Evolutionary conservation across 2,888 invertebrate species (phyloP), one percentile per base, ranked within the genome.

Genomic region (Lasioglossum figueresi): DNA sequence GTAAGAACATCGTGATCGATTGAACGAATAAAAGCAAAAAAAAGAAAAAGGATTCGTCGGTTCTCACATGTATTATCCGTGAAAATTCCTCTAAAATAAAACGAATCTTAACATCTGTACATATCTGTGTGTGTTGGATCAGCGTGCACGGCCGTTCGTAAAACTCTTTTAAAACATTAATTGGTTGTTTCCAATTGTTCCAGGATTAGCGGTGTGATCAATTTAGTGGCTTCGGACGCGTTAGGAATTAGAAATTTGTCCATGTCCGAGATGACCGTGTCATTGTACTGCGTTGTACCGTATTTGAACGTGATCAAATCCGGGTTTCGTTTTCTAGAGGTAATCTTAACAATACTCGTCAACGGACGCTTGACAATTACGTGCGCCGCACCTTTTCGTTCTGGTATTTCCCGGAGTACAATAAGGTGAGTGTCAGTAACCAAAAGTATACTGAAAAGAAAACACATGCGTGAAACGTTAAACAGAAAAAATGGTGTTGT

Each of bases 291-390:
- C 3, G 97, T 97, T 81, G 97, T 96, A 6, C 99, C 99, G 94
- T 99, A 99, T 95, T 99, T 99, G 95, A 99, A 99, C 0, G 99
- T 99, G 87, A 99, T 99, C 91, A 99, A 96, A 95, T 99, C 99
- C 0, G 99, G 99, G 94, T 98, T 98, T 81, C 98, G 97, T 95
- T 99, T 99, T 94, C 99, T 98, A 19, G 99, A 99, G 0, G 99
- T 99, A 86, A 99, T 99, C 96, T 98, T 99, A 14, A 99, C 98
- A 91, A 99, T 98, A 76, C 98, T 98, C 3, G 98, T 97, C 79
- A 99, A 96, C 0, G 98, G 98, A 80, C 99, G 96, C 86, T 98
- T 97, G 0, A 98, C 98, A 93, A 98, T 97, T 0, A 99, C 97
- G 94, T 98, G 97, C 0, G 98, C 99, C 89, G 97, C 96, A 2